phyloP scores from a whole-genome alignment of 2,888 invertebrate genomes.

The Gryllus longicercus region DNA sequence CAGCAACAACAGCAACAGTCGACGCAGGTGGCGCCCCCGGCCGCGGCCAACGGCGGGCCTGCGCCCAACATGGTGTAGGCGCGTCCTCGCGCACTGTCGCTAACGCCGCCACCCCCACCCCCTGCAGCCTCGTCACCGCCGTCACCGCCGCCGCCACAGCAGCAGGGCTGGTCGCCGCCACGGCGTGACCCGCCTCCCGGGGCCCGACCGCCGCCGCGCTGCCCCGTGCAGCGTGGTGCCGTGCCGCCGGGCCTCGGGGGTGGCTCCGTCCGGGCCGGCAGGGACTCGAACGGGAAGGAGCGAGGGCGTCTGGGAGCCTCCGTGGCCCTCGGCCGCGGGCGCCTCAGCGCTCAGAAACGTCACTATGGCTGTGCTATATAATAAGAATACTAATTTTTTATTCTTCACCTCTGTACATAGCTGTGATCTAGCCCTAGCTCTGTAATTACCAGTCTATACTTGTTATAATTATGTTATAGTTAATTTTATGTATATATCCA shows the following conservation, averaged over 20 bases:
- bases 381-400: constrained; percentile 21
- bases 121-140: constrained; percentile 17
- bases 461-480: constrained; percentile 1
- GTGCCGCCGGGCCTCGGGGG: background rate
- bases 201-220: background rate
- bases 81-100: background rate
- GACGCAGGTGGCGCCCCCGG: background rate
- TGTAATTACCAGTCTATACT: constrained; percentile 1
- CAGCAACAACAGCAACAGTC: constrained; percentile 20
- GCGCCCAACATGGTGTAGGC: background rate
- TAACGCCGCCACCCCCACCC: background rate
- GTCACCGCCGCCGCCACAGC: constrained; percentile 17
- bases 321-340: background rate
- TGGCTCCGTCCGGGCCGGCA: too few relatives aligned
- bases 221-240: background rate
- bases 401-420: constrained; percentile 4
- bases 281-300: background rate
- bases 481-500: constrained; percentile 1
- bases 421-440: constrained; percentile 11
- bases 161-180: background rate
- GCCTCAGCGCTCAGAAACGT: background rate
- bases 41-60: background rate
- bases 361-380: constrained; percentile 21
- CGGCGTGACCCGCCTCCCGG: background rate
- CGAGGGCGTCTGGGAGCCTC: background rate